These are phyloP conservation scores for Aproaerema taeniolella DNA, from an alignment of 2,888 invertebrate genomes.

Conservation along the genomic window DNA sequence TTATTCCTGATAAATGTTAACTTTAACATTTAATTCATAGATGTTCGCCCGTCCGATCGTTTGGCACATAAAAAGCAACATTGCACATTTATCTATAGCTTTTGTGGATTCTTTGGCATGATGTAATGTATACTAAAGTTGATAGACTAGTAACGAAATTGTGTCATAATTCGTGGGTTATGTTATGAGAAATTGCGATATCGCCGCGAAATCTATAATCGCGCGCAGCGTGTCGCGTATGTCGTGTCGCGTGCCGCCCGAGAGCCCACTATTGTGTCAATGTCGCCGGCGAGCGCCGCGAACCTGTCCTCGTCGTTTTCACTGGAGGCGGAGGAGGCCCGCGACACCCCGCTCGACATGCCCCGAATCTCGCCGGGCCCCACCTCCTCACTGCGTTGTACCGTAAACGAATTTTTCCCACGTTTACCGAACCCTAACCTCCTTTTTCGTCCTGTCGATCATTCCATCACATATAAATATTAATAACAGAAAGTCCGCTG, in stretches of 20 bases:
- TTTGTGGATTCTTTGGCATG: neutral
- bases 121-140: neutral
- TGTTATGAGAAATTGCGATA: neutral
- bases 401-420: slow-evolving; percentile 97
- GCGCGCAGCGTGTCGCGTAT: too few relatives aligned
- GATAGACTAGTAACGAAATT: too few relatives aligned
- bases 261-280: slow-evolving; percentile 68
- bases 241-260: slow-evolving; percentile 61
- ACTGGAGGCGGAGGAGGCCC: slow-evolving; percentile 95
- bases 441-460: slow-evolving; percentile 90
- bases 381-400: slow-evolving; percentile 99
- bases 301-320: slow-evolving; percentile 96
- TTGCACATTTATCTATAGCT: slow-evolving; percentile 37
- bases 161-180: neutral
- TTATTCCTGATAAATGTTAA: too few relatives aligned
- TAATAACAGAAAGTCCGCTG: slow-evolving; percentile 6
- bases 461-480: slow-evolving; percentile 30
- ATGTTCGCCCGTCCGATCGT: neutral
- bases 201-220: neutral
- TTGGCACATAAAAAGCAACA: slow-evolving; percentile 54
- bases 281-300: slow-evolving; percentile 38
- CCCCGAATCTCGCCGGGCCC: slow-evolving; percentile 89
- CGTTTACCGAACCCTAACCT: slow-evolving; percentile 96
- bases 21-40: too few relatives aligned
- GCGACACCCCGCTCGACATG: slow-evolving; percentile 78